phyloP scores from a whole-genome alignment of 2,888 invertebrate genomes.

The Diachrysia chrysitis region DNA sequence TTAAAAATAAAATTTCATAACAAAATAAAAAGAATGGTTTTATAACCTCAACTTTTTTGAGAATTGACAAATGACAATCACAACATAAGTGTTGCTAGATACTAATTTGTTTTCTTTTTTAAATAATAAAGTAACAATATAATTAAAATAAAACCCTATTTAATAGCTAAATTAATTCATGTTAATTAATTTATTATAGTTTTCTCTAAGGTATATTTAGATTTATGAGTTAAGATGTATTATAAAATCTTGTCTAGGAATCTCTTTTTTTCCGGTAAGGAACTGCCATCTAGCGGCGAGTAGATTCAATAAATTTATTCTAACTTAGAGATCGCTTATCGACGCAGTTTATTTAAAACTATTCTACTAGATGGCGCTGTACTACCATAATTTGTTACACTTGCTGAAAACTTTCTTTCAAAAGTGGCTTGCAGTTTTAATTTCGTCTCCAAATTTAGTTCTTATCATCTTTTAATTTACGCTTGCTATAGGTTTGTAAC shows the following conservation, averaged over 20 bases:
- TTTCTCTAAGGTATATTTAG: too few species aligned
- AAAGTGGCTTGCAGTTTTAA: not conserved
- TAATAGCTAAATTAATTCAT: too few species aligned
- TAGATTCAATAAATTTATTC: not conserved
- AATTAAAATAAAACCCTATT: too few species aligned
- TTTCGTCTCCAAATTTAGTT: too few species aligned
- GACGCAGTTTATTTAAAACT: not conserved
- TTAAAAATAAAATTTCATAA: constrained; percentile 19
- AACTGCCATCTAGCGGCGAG: constrained; percentile 34
- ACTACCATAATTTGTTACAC: not conserved
- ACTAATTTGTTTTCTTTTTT: not conserved
- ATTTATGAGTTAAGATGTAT: too few species aligned
- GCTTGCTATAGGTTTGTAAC: too few species aligned
- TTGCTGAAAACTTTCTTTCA: not conserved
- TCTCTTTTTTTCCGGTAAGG: not conserved
- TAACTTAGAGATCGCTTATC: not conserved
- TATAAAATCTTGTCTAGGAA: too few species aligned
- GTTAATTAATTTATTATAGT: not conserved
- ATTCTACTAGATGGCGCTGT: constrained; percentile 27
- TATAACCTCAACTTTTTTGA: constrained; percentile 57
- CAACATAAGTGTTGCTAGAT: constrained; percentile 32
- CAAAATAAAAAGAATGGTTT: constrained; percentile 28
- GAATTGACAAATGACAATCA: constrained; percentile 33
- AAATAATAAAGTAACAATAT: too few species aligned
- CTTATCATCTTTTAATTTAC: too few species aligned